Conservation (phyloP, 1,140 invertebrate species). For the Neodiprion fabricii region DNA sequence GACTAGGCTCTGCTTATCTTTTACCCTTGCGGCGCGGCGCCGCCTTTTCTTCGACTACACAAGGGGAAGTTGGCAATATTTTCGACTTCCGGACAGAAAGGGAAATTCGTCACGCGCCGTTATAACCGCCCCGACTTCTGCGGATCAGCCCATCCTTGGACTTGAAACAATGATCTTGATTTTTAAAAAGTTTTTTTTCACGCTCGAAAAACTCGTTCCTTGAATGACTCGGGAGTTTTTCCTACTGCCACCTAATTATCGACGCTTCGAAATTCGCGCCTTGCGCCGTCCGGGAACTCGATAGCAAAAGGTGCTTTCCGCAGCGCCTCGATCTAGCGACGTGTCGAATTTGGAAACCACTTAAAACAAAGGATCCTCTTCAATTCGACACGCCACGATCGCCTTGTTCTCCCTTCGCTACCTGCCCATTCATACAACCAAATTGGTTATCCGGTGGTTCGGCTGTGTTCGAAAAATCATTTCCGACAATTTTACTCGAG, state of each 20-base stretch:
- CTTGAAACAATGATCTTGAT: no score
- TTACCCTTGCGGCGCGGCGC: conserved; percentile 20
- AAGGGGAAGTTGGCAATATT: conserved; percentile 56
- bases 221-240: no score
- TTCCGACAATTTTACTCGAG: background rate
- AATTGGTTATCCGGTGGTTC: background rate
- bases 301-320: background rate
- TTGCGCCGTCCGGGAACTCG: background rate
- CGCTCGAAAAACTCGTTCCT: no score
- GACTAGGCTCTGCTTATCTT: conserved; percentile 58
- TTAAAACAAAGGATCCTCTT: no score
- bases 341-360: no score
- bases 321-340: no score
- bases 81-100: conserved; percentile 50
- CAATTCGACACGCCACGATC: no score
- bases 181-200: no score
- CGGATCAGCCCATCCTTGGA: no score
- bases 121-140: background rate
- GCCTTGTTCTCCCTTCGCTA: no score
- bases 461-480: background rate
- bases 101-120: conserved; percentile 9
- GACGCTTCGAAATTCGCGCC: background rate
- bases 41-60: conserved; percentile 29
- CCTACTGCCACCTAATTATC: no score
- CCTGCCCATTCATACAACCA: background rate